These are phyloP conservation scores for Pammene fasciana DNA, from an alignment of 2,888 invertebrate genomes.

Conservation along the genomic window DNA sequence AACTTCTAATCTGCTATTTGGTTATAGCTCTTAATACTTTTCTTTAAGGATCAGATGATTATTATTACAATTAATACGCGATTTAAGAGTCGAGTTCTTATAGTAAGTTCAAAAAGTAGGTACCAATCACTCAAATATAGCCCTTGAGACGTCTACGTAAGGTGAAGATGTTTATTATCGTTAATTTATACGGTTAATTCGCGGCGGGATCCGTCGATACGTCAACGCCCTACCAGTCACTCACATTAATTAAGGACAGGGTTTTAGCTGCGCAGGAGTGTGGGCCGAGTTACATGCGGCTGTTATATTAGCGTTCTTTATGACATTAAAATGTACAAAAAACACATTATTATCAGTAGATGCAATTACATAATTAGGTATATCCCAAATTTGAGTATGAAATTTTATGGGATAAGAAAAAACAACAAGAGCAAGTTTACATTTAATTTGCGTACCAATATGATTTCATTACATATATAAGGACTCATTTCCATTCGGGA, in stretches of 20 bases:
- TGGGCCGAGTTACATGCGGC: slow-evolving; percentile 21
- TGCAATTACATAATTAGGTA: too few species aligned
- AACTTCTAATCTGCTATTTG: not conserved
- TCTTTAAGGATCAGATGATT: not conserved
- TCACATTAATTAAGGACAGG: slow-evolving; percentile 57
- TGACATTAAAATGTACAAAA: not conserved
- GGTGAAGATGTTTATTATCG: not conserved
- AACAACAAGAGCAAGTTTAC: too few species aligned
- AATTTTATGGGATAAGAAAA: too few species aligned
- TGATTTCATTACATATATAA: too few species aligned
- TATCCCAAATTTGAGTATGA: too few species aligned
- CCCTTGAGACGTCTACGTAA: not conserved
- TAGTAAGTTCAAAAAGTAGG: slow-evolving; percentile 2
- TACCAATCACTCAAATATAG: not conserved
- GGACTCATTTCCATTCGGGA: too few species aligned
- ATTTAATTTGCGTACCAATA: too few species aligned
- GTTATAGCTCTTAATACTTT: slow-evolving; percentile 5
- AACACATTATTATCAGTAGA: not conserved
- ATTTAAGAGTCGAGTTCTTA: slow-evolving; percentile 6
- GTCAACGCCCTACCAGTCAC: slow-evolving; percentile 43
- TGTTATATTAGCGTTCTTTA: not conserved
- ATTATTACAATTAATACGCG: slow-evolving; percentile 21
- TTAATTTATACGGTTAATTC: slow-evolving; percentile 28
- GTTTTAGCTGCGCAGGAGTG: slow-evolving; percentile 26
- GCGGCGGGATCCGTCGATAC: slow-evolving; percentile 25